Evolutionary conservation across 2,888 invertebrate species (phyloP).

Genomic region (Stenurella melanura): DNA sequence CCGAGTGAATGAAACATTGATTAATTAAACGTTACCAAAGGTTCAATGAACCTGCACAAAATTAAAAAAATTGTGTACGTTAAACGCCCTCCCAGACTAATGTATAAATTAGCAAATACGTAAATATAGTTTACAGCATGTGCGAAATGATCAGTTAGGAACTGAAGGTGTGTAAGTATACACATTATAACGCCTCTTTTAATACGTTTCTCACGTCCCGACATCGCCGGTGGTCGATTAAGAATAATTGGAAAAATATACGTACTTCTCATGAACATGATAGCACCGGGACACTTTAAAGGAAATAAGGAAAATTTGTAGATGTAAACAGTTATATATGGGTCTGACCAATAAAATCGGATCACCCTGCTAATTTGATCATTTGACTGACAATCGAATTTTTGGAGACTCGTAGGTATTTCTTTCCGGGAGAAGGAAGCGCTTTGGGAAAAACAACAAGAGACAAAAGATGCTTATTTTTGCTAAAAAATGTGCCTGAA

Average conservation of each 20-base stretch:
- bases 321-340: too few species aligned
- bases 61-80: neutral
- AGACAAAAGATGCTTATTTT: too few species aligned
- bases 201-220: slow-evolving; percentile 35
- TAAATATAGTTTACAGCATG: neutral
- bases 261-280: neutral
- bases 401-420: too few species aligned
- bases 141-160: slow-evolving; percentile 10
- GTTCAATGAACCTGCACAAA: neutral
- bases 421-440: too few species aligned
- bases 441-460: too few species aligned
- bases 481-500: too few species aligned
- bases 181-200: slow-evolving; percentile 27
- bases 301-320: too few species aligned
- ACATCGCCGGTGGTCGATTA: slow-evolving; percentile 16
- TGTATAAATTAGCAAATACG: neutral
- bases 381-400: too few species aligned
- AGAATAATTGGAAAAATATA: neutral
- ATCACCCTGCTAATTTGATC: too few species aligned
- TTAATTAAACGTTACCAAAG: neutral
- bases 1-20: neutral
- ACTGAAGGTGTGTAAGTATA: slow-evolving; percentile 22
- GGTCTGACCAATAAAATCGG: too few species aligned
- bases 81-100: neutral
- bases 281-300: too few species aligned